Evolutionary conservation across 1,140 invertebrate genomes (phyloP).

Genomic region (Drosophila triauraria): DNA sequence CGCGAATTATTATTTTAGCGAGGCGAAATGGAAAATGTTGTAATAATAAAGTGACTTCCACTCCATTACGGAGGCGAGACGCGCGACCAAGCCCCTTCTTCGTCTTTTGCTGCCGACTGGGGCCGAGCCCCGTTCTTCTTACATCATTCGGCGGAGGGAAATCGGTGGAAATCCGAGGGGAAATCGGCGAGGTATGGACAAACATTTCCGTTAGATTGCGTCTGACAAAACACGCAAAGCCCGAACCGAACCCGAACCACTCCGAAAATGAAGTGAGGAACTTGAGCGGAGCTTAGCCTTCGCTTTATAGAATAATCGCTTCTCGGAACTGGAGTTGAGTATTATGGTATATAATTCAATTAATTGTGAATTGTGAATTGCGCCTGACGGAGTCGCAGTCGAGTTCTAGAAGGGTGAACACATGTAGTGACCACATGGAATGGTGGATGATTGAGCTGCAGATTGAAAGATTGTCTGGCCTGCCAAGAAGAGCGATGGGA

Average conservation of each 20-base stretch:
- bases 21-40: conserved; percentile 78
- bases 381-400: not conserved
- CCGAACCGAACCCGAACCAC: conserved; percentile 12
- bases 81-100: conserved; percentile 33
- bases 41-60: conserved; percentile 77
- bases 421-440: conserved; percentile 1
- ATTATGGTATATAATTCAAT: conserved; percentile 44
- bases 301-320: conserved; percentile 46
- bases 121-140: conserved; percentile 33
- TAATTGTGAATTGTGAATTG: conserved; percentile 44
- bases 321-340: conserved; percentile 37
- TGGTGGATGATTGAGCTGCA: conserved; percentile 15
- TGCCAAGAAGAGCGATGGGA: not conserved
- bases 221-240: conserved; percentile 53
- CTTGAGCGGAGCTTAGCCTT: conserved; percentile 45
- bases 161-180: not conserved
- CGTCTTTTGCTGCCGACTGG: not conserved
- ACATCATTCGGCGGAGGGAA: conserved; percentile 20
- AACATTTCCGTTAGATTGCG: conserved; percentile 60
- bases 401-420: conserved; percentile 38
- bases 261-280: conserved; percentile 45
- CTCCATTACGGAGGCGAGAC: conserved; percentile 53
- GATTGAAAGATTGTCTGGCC: conserved; percentile 22
- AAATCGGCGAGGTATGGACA: conserved; percentile 30
- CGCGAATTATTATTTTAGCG: conserved; percentile 82